phyloP scores from a whole-genome alignment of 1,140 invertebrate species.

The Leptinotarsa texana region DNA sequence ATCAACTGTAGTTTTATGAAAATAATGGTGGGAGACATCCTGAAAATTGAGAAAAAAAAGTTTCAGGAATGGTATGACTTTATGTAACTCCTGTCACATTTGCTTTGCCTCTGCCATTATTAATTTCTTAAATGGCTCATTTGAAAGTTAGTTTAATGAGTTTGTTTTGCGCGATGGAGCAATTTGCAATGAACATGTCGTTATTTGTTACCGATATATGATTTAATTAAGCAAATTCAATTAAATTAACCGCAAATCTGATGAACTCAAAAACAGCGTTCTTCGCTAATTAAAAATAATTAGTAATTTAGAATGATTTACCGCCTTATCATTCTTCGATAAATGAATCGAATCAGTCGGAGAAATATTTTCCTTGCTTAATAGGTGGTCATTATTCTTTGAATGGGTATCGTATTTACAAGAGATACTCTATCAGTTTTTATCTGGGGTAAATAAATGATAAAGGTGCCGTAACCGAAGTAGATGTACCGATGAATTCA shows the following conservation, averaged over 20 bases:
- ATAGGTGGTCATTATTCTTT: constrained; percentile 6
- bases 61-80: too few species aligned
- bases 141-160: background rate
- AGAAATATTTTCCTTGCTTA: background rate
- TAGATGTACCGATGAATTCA: background rate
- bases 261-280: background rate
- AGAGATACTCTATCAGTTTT: background rate
- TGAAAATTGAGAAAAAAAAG: too few species aligned
- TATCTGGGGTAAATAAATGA: background rate
- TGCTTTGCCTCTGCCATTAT: too few species aligned
- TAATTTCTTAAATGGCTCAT: too few species aligned
- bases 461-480: background rate
- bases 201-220: background rate
- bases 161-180: background rate
- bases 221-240: background rate
- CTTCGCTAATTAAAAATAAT: constrained; percentile 4
- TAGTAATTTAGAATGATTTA: constrained; percentile 4
- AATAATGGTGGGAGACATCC: too few species aligned
- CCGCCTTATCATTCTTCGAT: constrained; percentile 2
- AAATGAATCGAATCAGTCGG: background rate
- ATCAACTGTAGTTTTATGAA: too few species aligned
- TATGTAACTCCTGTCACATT: too few species aligned
- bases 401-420: background rate
- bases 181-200: constrained; percentile 2
- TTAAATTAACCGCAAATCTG: background rate